These are phyloP conservation scores for Puntigrus tetrazona DNA, from an alignment of 2,113 vertebrate genomes.

Conservation along the genomic window DNA sequence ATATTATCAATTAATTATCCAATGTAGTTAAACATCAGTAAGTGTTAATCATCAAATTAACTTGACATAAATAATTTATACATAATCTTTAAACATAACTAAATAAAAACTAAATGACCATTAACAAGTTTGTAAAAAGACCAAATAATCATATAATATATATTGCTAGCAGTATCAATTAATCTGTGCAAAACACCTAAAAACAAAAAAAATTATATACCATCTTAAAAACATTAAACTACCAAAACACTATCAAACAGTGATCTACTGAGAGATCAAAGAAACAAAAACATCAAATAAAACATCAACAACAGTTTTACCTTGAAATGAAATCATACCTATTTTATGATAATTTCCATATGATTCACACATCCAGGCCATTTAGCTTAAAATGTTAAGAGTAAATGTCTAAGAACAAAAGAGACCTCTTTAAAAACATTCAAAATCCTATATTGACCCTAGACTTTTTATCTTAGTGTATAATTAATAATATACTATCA, in stretches of 20 bases:
- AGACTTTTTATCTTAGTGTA: background rate
- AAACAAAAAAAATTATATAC: background rate
- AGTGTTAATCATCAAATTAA: background rate
- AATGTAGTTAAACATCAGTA: conserved; percentile 24
- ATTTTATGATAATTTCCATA: background rate
- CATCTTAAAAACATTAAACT: background rate
- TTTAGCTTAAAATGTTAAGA: background rate
- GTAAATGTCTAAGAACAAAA: background rate
- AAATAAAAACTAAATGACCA: background rate
- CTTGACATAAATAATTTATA: background rate
- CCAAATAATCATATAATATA: background rate
- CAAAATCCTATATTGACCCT: background rate
- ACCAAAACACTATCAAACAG: background rate
- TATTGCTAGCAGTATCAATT: background rate
- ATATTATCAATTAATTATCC: background rate
- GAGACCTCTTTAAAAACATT: background rate
- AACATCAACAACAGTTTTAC: background rate
- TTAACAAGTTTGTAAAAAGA: background rate
- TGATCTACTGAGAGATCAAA: background rate
- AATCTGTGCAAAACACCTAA: background rate
- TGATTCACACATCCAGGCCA: background rate
- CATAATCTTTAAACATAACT: background rate
- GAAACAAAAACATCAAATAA: background rate
- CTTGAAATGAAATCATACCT: background rate
- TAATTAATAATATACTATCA: background rate